Conservation (phyloP, 2,113 vertebrate genomes). For the Lates calcarifer region DNA sequence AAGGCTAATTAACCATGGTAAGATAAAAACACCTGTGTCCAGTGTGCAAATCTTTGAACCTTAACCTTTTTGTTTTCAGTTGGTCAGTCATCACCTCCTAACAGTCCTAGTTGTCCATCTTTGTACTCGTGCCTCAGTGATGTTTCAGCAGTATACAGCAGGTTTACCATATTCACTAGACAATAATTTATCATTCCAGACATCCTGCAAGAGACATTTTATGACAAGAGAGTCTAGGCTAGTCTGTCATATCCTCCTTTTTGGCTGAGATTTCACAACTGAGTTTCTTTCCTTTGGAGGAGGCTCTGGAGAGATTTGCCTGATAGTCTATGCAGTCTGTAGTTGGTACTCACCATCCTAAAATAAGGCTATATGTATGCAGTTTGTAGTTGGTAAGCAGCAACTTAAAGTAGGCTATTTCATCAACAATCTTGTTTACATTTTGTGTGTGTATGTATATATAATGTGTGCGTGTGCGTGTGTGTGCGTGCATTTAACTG, state of each 20-base stretch:
- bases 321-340: conserved; percentile 65
- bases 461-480: neutral
- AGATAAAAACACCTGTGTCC: conserved; percentile 31
- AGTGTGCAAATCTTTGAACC: neutral
- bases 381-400: conserved; percentile 51
- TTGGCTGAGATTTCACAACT: conserved; percentile 26
- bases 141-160: conserved; percentile 1
- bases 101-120: neutral
- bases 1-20: conserved; percentile 16
- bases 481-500: neutral
- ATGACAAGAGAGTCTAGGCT: conserved; percentile 19
- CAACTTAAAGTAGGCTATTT: conserved; percentile 42
- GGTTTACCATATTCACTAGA: conserved; percentile 4
- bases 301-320: conserved; percentile 46
- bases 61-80: neutral
- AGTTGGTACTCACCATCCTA: conserved; percentile 39
- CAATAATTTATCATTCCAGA: conserved; percentile 7
- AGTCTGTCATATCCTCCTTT: conserved; percentile 29
- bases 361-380: conserved; percentile 54
- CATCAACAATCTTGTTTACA: conserved; percentile 33
- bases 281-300: conserved; percentile 26
- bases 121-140: neutral
- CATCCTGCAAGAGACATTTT: conserved; percentile 17
- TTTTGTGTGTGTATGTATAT: neutral
- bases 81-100: neutral